phyloP scores from a whole-genome alignment of 1,140 invertebrate genomes.

The Goniozus legneri region DNA sequence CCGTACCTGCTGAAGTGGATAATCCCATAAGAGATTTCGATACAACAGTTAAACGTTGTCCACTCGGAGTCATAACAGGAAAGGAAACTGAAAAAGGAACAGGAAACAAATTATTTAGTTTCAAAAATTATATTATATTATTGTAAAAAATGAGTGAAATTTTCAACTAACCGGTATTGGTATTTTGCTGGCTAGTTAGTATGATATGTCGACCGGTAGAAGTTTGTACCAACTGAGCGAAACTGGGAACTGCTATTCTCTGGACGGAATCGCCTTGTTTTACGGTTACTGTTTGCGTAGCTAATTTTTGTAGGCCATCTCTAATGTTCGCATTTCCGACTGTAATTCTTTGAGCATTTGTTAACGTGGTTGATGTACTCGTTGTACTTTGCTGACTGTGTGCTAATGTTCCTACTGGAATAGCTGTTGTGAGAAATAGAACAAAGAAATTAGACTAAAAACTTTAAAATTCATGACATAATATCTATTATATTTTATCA shows the following conservation, averaged over 20 bases:
- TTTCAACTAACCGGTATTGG: slow-evolving; percentile 48
- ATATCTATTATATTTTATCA: neutral
- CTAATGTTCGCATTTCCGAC: slow-evolving; percentile 42
- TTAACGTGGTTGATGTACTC: slow-evolving; percentile 35
- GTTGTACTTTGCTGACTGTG: slow-evolving; percentile 42
- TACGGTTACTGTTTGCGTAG: slow-evolving; percentile 47
- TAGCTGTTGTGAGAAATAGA: slow-evolving; percentile 40
- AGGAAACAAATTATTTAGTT: too few species aligned
- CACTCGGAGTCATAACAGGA: slow-evolving; percentile 53
- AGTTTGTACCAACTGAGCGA: slow-evolving; percentile 68
- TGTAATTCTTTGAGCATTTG: slow-evolving; percentile 49
- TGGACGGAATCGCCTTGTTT: slow-evolving; percentile 53
- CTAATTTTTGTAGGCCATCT: slow-evolving; percentile 41
- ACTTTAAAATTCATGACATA: too few species aligned
- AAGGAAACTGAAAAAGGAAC: slow-evolving; percentile 43
- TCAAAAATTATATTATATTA: slow-evolving; percentile 3
- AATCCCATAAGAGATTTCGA: slow-evolving; percentile 54
- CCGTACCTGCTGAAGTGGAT: slow-evolving; percentile 31
- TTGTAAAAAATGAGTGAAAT: too few species aligned
- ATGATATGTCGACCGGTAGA: slow-evolving; percentile 67
- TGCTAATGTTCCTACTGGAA: slow-evolving; percentile 51
- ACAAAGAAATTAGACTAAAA: slow-evolving; percentile 9
- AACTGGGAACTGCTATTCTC: slow-evolving; percentile 54
- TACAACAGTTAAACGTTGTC: slow-evolving; percentile 58
- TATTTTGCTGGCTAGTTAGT: slow-evolving; percentile 54